These are phyloP conservation scores for Eueides isabella DNA, from an alignment of 1,140 invertebrate species.

Conservation along the genomic window DNA sequence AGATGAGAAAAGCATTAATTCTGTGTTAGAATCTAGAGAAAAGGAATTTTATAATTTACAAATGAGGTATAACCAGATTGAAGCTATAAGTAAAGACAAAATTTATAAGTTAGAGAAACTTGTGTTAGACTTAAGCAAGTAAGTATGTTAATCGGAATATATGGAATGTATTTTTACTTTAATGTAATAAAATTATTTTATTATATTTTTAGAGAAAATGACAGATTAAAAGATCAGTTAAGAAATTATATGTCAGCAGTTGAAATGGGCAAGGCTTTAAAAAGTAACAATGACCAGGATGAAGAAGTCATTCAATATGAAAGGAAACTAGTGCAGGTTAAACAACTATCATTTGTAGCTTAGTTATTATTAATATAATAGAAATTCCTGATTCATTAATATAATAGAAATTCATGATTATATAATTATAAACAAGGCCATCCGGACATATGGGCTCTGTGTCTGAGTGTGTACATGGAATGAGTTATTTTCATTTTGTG, in stretches of 20 bases:
- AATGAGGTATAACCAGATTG: constrained; percentile 71
- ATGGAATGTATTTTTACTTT: not conserved
- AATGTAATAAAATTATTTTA: not conserved
- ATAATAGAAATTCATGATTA: too few species aligned
- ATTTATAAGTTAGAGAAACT: constrained; percentile 76
- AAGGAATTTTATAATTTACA: constrained; percentile 74
- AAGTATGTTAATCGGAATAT: constrained; percentile 35
- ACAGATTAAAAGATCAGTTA: constrained; percentile 92
- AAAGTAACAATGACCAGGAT: constrained; percentile 85
- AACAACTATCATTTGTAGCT: constrained; percentile 24
- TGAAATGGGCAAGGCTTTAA: constrained; percentile 87
- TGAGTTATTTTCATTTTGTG: too few species aligned
- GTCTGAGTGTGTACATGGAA: too few species aligned
- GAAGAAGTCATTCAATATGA: constrained; percentile 93
- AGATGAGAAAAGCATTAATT: constrained; percentile 63
- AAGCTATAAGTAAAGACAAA: constrained; percentile 72
- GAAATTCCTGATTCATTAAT: too few species aligned
- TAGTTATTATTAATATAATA: constrained; percentile 8
- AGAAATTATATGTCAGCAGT: constrained; percentile 95
- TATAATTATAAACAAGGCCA: too few species aligned
- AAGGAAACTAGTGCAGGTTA: constrained; percentile 92
- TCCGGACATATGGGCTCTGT: too few species aligned
- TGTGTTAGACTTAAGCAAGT: constrained; percentile 77
- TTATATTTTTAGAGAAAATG: constrained; percentile 88
- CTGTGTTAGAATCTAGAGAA: constrained; percentile 66